A percentile compares a stretch with the other conserved stretches of the same genome.
phyloP scores from a whole-genome alignment of 2,888 invertebrate species.

The Meiosimyza decipiens region DNA sequence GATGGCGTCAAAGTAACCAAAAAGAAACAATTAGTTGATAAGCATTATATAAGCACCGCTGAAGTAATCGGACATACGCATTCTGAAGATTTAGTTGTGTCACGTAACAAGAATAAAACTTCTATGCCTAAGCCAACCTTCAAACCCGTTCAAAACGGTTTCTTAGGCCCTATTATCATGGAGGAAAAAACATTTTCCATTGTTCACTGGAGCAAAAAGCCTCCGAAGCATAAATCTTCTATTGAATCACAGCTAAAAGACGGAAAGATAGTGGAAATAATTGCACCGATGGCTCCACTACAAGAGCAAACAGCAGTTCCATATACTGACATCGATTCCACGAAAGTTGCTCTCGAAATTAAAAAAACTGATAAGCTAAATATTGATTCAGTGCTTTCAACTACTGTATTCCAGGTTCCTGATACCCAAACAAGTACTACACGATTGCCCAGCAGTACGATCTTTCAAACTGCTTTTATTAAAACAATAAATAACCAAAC shows the following conservation, averaged over 20 bases:
- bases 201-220: slow-evolving; percentile 47
- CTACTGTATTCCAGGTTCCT: slow-evolving; percentile 57
- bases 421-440: slow-evolving; percentile 52
- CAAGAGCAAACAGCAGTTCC: slow-evolving; percentile 39
- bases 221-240: slow-evolving; percentile 46
- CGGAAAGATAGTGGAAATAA: slow-evolving; percentile 59
- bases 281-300: slow-evolving; percentile 55
- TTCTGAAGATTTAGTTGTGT: too few relatives aligned
- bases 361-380: neutral
- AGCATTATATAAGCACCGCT: slow-evolving; percentile 47
- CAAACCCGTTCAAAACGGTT: slow-evolving; percentile 57
- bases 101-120: too few relatives aligned
- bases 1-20: slow-evolving; percentile 64
- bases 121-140: slow-evolving; percentile 25
- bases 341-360: slow-evolving; percentile 5
- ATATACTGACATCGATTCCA: neutral
- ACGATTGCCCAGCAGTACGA: slow-evolving; percentile 43
- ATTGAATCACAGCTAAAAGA: slow-evolving; percentile 55
- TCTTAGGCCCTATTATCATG: slow-evolving; percentile 64
- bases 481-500: neutral
- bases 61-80: too few relatives aligned
- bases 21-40: slow-evolving; percentile 63
- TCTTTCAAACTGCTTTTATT: slow-evolving; percentile 34
- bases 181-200: slow-evolving; percentile 59
- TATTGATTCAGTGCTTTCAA: slow-evolving; percentile 32